phyloP scores from a whole-genome alignment of 1,140 invertebrate genomes.

The Hermetia illucens region DNA sequence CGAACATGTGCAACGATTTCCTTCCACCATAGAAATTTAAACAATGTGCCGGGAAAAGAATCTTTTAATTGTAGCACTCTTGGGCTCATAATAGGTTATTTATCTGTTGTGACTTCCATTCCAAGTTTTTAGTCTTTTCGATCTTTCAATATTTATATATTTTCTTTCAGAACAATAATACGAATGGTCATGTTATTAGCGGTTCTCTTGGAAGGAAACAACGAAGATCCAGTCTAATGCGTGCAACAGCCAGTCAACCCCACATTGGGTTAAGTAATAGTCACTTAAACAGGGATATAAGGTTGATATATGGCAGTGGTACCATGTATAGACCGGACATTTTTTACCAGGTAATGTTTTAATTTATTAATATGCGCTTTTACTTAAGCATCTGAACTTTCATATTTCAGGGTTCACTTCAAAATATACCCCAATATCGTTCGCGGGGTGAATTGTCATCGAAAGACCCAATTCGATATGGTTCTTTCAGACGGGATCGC shows the following conservation, averaged over 20 bases:
- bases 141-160: too few species aligned
- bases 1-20: too few species aligned
- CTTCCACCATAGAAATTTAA: too few species aligned
- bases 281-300: conserved; percentile 19
- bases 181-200: conserved; percentile 15
- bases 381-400: conserved; percentile 1
- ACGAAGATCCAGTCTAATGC: conserved; percentile 15
- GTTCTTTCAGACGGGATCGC: conserved; percentile 13
- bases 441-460: conserved; percentile 26
- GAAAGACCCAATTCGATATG: conserved; percentile 21
- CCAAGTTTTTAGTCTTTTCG: too few species aligned
- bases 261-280: conserved; percentile 16
- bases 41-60: too few species aligned
- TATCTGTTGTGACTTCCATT: too few species aligned
- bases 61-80: too few species aligned
- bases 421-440: conserved; percentile 33
- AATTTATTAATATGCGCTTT: conserved; percentile 24
- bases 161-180: conserved; percentile 17
- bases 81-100: too few species aligned
- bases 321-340: conserved; percentile 76
- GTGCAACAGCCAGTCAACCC: conserved; percentile 19
- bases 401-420: conserved; percentile 20
- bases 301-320: conserved; percentile 50
- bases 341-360: conserved; percentile 71
- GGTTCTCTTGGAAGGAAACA: conserved; percentile 6